These are phyloP conservation scores for Merodon equestris DNA, from an alignment of 2,888 invertebrate genomes.

Conservation along the genomic window DNA sequence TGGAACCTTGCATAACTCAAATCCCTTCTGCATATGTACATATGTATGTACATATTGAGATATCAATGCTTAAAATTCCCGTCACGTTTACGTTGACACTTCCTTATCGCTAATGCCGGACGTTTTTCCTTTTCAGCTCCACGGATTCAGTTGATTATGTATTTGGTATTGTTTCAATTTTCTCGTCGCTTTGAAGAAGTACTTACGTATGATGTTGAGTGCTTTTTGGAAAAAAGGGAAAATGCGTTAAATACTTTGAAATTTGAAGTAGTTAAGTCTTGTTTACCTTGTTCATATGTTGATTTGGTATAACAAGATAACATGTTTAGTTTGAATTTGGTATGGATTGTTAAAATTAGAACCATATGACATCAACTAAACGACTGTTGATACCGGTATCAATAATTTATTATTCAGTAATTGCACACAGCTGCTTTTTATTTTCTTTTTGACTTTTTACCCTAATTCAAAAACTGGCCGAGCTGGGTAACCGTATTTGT, in stretches of 20 bases:
- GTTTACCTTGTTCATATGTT: no score
- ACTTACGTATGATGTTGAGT: no score
- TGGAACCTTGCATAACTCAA: conserved; percentile 35
- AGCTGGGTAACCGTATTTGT: conserved; percentile 43
- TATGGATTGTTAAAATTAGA: conserved; percentile 30
- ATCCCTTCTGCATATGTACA: no score
- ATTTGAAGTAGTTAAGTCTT: no score
- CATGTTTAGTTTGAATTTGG: conserved; percentile 25
- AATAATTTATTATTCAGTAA: conserved; percentile 64
- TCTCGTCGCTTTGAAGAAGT: background rate
- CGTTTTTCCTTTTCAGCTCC: conserved; percentile 13
- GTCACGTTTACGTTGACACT: conserved; percentile 65
- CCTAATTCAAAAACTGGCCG: conserved; percentile 43
- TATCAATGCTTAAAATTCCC: conserved; percentile 44
- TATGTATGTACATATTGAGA: no score
- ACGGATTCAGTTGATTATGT: background rate
- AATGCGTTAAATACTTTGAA: no score
- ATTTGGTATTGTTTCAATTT: conserved; percentile 61
- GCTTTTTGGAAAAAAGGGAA: no score
- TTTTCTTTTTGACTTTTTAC: conserved; percentile 36
- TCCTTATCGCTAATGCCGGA: conserved; percentile 65
- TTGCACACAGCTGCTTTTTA: conserved; percentile 61
- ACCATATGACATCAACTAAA: conserved; percentile 42
- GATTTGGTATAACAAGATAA: no score
- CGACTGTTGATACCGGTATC: conserved; percentile 35